These are phyloP conservation scores for Diachasmimorpha longicaudata DNA, from an alignment of 1,140 invertebrate species.

Conservation along the genomic window DNA sequence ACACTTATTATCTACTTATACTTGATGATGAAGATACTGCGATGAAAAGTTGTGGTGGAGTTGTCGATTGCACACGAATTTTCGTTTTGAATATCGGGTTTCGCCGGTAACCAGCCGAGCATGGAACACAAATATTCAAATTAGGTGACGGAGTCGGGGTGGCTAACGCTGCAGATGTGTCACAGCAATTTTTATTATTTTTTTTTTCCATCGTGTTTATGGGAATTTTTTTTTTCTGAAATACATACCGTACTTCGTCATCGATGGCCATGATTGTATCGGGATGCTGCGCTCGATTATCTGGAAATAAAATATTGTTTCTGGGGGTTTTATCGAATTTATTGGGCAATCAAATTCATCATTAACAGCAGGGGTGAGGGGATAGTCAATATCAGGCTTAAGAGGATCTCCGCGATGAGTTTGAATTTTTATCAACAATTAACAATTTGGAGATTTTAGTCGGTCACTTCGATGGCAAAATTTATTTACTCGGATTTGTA, in stretches of 20 bases:
- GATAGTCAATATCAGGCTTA: too few relatives aligned
- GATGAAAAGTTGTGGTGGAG: not conserved
- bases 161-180: conserved; percentile 19
- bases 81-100: conserved; percentile 24
- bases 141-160: conserved; percentile 16
- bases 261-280: conserved; percentile 71
- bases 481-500: not conserved
- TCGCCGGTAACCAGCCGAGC: conserved; percentile 23
- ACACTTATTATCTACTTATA: conserved; percentile 15
- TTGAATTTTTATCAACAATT: too few relatives aligned
- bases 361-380: too few relatives aligned
- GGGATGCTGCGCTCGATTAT: not conserved
- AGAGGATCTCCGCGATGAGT: too few relatives aligned
- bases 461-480: not conserved
- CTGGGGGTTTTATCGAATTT: too few relatives aligned
- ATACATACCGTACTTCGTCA: conserved; percentile 86
- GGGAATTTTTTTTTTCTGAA: conserved; percentile 20
- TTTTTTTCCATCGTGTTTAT: conserved; percentile 16
- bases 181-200: conserved; percentile 15
- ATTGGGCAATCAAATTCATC: too few relatives aligned
- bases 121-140: conserved; percentile 30
- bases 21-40: conserved; percentile 19
- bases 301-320: not conserved
- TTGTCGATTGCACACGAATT: conserved; percentile 20
- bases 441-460: too few relatives aligned